A percentile compares a stretch with the other conserved stretches of the same genome.
These are phyloP conservation scores for Lomographa bimaculata DNA, from an alignment of 2,888 invertebrate species.

Conservation along the genomic window DNA sequence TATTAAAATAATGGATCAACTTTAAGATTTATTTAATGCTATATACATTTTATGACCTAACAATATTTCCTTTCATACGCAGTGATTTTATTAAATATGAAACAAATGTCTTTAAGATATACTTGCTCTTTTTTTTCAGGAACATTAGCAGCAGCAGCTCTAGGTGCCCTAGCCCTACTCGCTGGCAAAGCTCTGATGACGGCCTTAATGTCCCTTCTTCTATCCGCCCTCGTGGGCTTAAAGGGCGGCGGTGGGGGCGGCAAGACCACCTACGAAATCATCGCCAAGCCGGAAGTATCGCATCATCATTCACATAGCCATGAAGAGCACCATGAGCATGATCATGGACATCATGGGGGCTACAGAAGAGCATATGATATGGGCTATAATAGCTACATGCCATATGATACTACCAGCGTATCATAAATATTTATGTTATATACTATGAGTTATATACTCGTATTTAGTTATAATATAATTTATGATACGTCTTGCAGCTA, in stretches of 20 bases:
- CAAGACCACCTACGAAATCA: constrained; percentile 92
- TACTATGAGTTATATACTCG: too few relatives aligned
- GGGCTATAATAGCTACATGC: constrained; percentile 72
- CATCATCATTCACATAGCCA: constrained; percentile 88
- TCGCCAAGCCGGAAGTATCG: constrained; percentile 91
- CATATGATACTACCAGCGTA: constrained; percentile 61
- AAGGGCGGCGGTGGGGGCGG: constrained; percentile 88
- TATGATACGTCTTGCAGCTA: too few relatives aligned
- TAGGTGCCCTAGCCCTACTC: constrained; percentile 89
- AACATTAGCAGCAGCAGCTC: constrained; percentile 87
- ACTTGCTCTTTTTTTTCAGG: constrained; percentile 78
- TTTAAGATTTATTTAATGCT: too few relatives aligned
- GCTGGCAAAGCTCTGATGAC: constrained; percentile 95
- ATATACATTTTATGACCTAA: too few relatives aligned
- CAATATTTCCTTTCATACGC: too few relatives aligned
- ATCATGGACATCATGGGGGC: constrained; percentile 80
- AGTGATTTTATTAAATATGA: too few relatives aligned
- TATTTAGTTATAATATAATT: too few relatives aligned
- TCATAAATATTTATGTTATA: too few relatives aligned
- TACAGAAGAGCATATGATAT: constrained; percentile 81
- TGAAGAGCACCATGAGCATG: constrained; percentile 84
- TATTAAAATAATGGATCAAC: too few relatives aligned
- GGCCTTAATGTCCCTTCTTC: constrained; percentile 89
- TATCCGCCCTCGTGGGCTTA: constrained; percentile 90
- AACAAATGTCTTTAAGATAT: too few relatives aligned